Conservation (phyloP, 2,888 invertebrate genomes). For the Pheosia tremula region DNA sequence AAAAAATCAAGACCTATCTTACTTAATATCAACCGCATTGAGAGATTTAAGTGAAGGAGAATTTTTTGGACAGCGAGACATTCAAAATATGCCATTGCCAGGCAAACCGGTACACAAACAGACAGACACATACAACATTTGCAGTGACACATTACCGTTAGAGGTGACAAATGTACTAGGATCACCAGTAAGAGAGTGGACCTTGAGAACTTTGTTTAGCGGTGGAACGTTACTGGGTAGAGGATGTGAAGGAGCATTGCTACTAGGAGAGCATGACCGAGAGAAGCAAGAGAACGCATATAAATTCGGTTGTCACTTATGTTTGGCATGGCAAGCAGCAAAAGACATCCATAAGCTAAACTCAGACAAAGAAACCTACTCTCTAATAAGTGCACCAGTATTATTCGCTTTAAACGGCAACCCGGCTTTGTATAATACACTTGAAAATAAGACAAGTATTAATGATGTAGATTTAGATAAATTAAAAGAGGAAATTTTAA, state of each 20-base stretch:
- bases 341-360: slow-evolving; percentile 68
- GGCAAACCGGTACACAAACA: slow-evolving; percentile 76
- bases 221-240: slow-evolving; percentile 88
- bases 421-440: slow-evolving; percentile 84
- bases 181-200: slow-evolving; percentile 88
- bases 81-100: slow-evolving; percentile 90
- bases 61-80: slow-evolving; percentile 90
- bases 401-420: slow-evolving; percentile 92
- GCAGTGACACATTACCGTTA: slow-evolving; percentile 67
- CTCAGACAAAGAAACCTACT: slow-evolving; percentile 84
- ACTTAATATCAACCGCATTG: slow-evolving; percentile 91
- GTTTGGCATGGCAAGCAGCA: slow-evolving; percentile 91
- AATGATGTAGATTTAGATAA: slow-evolving; percentile 85
- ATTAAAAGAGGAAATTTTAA: slow-evolving; percentile 65
- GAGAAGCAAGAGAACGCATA: slow-evolving; percentile 89
- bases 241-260: slow-evolving; percentile 92
- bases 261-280: slow-evolving; percentile 88
- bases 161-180: slow-evolving; percentile 72
- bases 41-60: slow-evolving; percentile 93
- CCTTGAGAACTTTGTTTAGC: slow-evolving; percentile 87
- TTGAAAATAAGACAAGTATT: slow-evolving; percentile 84
- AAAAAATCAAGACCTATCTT: slow-evolving; percentile 88
- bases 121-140: slow-evolving; percentile 57
- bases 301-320: slow-evolving; percentile 91
- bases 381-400: slow-evolving; percentile 92